Percentiles rank a stretch among this genome's conserved stretches.
phyloP scores from a whole-genome alignment of 1,140 invertebrate species.

The Drosophila virilis region DNA sequence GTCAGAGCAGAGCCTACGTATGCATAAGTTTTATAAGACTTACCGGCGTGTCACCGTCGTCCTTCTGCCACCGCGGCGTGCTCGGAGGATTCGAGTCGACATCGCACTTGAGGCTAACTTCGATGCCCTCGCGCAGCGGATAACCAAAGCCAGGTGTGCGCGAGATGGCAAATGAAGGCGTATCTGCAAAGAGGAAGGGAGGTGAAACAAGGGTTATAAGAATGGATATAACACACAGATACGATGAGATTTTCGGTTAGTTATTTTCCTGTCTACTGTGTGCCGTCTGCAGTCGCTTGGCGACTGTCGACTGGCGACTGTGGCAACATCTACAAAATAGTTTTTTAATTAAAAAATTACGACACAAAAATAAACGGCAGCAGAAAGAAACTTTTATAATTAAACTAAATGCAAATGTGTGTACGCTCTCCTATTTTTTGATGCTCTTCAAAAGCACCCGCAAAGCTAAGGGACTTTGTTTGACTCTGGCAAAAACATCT shows the following conservation, averaged over 20 bases:
- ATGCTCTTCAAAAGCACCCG: conserved; percentile 11
- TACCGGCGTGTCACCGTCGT: conserved; percentile 87
- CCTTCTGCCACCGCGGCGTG: conserved; percentile 93
- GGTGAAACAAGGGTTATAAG: conserved; percentile 31
- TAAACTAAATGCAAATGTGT: conserved; percentile 79
- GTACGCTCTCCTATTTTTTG: conserved; percentile 19
- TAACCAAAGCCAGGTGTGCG: conserved; percentile 95
- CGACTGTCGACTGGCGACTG: conserved; percentile 20
- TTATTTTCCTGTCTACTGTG: conserved; percentile 34
- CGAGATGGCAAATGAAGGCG: conserved; percentile 95
- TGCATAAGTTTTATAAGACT: conserved; percentile 70
- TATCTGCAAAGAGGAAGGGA: conserved; percentile 87
- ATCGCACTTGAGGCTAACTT: conserved; percentile 94
- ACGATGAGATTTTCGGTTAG: conserved; percentile 58
- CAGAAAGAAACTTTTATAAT: conserved; percentile 72
- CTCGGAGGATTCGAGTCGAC: conserved; percentile 95
- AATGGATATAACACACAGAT: conserved; percentile 26
- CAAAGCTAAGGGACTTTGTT: conserved; percentile 14
- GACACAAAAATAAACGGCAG: conserved; percentile 36
- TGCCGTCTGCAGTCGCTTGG: conserved; percentile 8
- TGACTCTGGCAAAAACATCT: conserved; percentile 9
- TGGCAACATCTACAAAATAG: conserved; percentile 74
- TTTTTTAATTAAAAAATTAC: conserved; percentile 78
- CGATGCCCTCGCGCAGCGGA: conserved; percentile 92
- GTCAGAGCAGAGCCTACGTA: conserved; percentile 7